Percentiles rank a stretch among this genome's conserved stretches.
These are phyloP conservation scores for Operophtera brumata DNA, from an alignment of 2,888 invertebrate species.

Conservation along the genomic window DNA sequence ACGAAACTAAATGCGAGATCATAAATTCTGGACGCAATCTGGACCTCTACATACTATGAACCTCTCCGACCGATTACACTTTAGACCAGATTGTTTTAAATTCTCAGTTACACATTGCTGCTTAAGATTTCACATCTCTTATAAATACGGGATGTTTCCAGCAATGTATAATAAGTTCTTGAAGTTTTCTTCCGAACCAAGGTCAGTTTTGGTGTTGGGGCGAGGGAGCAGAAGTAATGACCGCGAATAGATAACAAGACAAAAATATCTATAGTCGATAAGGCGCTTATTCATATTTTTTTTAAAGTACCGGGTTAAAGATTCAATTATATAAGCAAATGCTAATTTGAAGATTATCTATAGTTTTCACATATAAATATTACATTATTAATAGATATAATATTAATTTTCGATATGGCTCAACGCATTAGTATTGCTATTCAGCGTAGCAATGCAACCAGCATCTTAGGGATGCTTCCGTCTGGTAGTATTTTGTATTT, in stretches of 20 bases:
- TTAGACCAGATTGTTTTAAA: constrained; percentile 34
- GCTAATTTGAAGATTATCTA: no score
- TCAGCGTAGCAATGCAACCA: no score
- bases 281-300: constrained; percentile 34
- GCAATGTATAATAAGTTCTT: constrained; percentile 33
- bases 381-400: no score
- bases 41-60: constrained; percentile 25
- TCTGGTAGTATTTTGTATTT: no score
- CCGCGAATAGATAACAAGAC: constrained; percentile 46
- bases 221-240: constrained; percentile 50
- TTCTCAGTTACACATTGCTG: constrained; percentile 36
- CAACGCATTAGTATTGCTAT: no score
- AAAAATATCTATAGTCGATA: constrained; percentile 41
- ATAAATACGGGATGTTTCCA: neutral
- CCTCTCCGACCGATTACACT: constrained; percentile 35
- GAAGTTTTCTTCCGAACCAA: constrained; percentile 24
- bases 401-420: no score
- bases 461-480: no score
- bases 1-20: constrained; percentile 48
- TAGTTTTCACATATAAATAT: no score
- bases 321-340: no score
- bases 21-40: constrained; percentile 47
- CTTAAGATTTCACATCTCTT: neutral
- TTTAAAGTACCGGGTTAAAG: no score
- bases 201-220: constrained; percentile 14